Evolutionary conservation across 2,113 vertebrate genomes (phyloP).

Genomic region (Delphinus delphis): DNA sequence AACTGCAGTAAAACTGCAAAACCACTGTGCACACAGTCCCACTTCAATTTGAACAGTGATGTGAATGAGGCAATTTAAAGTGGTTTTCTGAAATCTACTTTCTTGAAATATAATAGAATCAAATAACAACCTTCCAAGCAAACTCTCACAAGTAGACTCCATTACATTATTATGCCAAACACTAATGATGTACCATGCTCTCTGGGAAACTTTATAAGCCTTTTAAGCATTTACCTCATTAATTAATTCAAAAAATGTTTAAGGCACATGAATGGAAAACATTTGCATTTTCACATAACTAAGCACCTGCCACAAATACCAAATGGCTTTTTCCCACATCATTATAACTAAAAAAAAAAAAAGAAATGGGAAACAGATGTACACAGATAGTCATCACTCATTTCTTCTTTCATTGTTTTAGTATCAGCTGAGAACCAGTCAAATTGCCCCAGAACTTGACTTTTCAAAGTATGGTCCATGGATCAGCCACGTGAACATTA

Average conservation of each 20-base stretch:
- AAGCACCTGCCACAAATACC: background rate
- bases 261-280: background rate
- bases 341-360: background rate
- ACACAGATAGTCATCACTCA: background rate
- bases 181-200: conserved; percentile 36
- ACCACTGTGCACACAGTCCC: background rate
- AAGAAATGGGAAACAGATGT: background rate
- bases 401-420: background rate
- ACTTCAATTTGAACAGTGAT: background rate
- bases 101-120: background rate
- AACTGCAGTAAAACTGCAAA: background rate
- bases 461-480: background rate
- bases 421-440: background rate
- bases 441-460: background rate
- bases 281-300: background rate
- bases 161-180: background rate
- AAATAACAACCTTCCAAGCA: background rate
- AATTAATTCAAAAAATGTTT: conserved; percentile 9
- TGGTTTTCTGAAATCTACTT: background rate
- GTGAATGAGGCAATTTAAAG: background rate
- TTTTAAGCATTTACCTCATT: conserved; percentile 15
- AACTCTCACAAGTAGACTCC: background rate
- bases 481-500: background rate
- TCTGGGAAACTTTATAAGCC: conserved; percentile 5
- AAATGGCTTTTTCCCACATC: background rate